phyloP scores from a whole-genome alignment of 2,113 vertebrate species.

The Scophthalmus maximus region DNA sequence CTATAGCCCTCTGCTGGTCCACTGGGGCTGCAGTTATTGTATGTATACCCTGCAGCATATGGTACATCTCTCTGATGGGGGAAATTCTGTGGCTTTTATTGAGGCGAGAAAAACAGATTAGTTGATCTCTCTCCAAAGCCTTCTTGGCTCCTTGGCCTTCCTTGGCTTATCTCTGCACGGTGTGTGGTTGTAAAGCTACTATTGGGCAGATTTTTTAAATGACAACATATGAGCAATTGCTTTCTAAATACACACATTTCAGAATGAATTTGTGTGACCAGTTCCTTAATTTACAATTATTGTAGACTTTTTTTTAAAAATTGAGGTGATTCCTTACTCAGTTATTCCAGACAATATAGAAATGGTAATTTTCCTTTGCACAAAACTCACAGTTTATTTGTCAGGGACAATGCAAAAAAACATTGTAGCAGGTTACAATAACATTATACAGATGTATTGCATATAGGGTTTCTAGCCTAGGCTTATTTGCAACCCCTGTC shows the following conservation, averaged over 20 bases:
- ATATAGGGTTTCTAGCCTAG: too few species aligned
- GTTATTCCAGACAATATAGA: too few species aligned
- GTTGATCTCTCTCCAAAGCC: conserved; percentile 52
- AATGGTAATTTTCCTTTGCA: not conserved
- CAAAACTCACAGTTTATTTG: too few species aligned
- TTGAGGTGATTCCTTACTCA: too few species aligned
- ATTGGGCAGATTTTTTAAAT: conserved; percentile 12
- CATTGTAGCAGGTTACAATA: too few species aligned
- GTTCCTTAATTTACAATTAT: not conserved
- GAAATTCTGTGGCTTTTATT: conserved; percentile 65
- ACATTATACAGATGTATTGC: too few species aligned
- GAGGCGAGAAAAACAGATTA: conserved; percentile 68
- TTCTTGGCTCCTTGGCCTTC: conserved; percentile 23
- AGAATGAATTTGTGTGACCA: not conserved
- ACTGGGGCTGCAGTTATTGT: conserved; percentile 67
- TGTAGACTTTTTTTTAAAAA: too few species aligned
- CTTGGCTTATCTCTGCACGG: conserved; percentile 36
- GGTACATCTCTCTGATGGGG: conserved; percentile 62
- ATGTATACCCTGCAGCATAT: conserved; percentile 76
- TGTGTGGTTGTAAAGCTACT: conserved; percentile 41
- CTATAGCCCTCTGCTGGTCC: conserved; percentile 64
- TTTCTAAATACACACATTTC: not conserved
- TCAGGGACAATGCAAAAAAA: too few species aligned
- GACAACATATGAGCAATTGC: not conserved
- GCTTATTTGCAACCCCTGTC: too few species aligned